Evolutionary conservation across 2,797 vertebrate genomes (phyloP).

Genomic region (Podarcis lilfordi): DNA sequence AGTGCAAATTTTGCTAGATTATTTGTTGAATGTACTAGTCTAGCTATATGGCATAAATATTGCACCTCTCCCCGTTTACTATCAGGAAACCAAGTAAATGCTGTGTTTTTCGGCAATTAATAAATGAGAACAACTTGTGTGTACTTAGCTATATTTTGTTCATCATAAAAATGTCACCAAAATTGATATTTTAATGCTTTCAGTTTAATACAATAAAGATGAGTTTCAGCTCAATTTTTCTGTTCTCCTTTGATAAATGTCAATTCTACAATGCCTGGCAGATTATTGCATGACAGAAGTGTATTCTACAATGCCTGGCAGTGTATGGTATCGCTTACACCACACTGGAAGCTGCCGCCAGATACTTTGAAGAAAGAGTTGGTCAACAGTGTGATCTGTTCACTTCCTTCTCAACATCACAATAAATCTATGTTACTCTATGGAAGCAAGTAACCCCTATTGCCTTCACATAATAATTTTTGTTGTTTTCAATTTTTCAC

Average conservation of each 20-base stretch:
- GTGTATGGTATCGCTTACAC: slow-evolving; percentile 14
- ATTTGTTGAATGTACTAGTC: not conserved
- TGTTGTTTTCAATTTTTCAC: not conserved
- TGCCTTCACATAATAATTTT: not conserved
- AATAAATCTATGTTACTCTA: not conserved
- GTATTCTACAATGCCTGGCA: slow-evolving; percentile 47
- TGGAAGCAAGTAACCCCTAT: not conserved
- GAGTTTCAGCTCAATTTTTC: slow-evolving; percentile 44
- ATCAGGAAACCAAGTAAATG: slow-evolving; percentile 44
- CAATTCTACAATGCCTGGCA: slow-evolving; percentile 51
- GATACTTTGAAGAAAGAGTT: slow-evolving; percentile 31
- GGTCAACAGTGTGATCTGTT: slow-evolving; percentile 5
- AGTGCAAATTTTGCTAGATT: too few relatives aligned
- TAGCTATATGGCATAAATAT: slow-evolving; percentile 4
- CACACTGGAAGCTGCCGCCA: slow-evolving; percentile 26
- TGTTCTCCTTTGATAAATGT: slow-evolving; percentile 17
- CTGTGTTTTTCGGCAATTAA: slow-evolving; percentile 37
- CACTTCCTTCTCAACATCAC: slow-evolving; percentile 1
- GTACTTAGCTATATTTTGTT: slow-evolving; percentile 41
- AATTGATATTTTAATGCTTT: slow-evolving; percentile 41
- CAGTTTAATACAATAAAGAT: slow-evolving; percentile 28
- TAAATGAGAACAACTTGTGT: slow-evolving; percentile 35
- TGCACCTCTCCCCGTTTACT: slow-evolving; percentile 36
- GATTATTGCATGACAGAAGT: slow-evolving; percentile 24
- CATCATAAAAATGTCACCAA: slow-evolving; percentile 43